Conservation (phyloP, 2,888 invertebrate species). For the Tribolium freemani region DNA sequence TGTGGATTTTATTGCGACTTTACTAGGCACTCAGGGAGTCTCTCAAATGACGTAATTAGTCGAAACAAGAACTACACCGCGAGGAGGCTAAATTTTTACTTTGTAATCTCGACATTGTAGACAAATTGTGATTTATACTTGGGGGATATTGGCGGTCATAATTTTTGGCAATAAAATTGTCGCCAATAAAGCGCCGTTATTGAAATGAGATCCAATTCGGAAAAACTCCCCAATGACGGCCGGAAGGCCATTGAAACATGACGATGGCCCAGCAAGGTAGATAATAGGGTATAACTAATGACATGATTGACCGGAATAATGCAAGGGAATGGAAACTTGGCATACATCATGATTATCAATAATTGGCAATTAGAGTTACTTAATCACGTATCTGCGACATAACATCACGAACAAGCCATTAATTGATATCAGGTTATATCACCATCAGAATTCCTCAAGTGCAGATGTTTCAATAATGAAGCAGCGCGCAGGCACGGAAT, state of each 20-base stretch:
- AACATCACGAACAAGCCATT: constrained; percentile 35
- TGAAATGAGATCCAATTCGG: neutral
- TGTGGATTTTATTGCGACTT: constrained; percentile 20
- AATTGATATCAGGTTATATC: constrained; percentile 33
- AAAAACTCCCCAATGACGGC: neutral
- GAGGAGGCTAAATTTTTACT: neutral
- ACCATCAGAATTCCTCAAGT: constrained; percentile 9
- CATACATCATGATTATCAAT: constrained; percentile 42
- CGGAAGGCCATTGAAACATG: constrained; percentile 1
- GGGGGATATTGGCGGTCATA: too few relatives aligned
- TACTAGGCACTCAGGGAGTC: neutral
- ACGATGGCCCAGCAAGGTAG: neutral
- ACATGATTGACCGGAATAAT: constrained; percentile 31
- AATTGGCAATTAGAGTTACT: constrained; percentile 44
- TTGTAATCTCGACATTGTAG: neutral
- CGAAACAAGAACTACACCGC: neutral
- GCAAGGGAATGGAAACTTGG: constrained; percentile 27
- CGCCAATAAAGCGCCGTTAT: neutral
- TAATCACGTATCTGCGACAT: constrained; percentile 35
- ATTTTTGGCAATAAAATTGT: neutral
- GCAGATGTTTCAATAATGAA: constrained; percentile 6
- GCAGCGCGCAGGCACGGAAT: neutral
- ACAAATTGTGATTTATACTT: neutral
- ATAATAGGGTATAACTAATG: constrained; percentile 13
- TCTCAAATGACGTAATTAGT: neutral